Evolutionary conservation across 2,888 invertebrate genomes (phyloP).

Genomic region (Agriopis aurantiaria): DNA sequence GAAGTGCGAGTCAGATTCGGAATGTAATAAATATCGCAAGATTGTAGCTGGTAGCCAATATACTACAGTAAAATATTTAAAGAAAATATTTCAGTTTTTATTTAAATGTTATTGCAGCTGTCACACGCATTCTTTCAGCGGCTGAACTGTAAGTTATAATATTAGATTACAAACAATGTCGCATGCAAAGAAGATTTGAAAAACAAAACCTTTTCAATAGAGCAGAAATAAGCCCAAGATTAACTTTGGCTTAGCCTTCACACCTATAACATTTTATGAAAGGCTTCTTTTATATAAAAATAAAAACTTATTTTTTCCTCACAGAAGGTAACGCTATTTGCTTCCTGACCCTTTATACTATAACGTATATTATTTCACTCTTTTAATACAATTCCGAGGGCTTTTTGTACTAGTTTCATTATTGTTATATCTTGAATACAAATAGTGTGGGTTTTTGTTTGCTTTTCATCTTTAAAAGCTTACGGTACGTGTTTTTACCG

Average conservation of each 20-base stretch:
- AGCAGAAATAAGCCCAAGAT: conserved; percentile 24
- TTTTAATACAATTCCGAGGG: conserved; percentile 50
- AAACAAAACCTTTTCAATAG: conserved; percentile 21
- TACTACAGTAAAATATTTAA: too few relatives aligned
- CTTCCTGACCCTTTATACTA: conserved; percentile 43
- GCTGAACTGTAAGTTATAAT: too few relatives aligned
- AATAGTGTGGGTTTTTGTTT: conserved; percentile 61
- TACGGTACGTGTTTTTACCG: conserved; percentile 16
- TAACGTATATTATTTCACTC: conserved; percentile 39
- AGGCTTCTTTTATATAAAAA: conserved; percentile 28
- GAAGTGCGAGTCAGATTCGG: too few relatives aligned
- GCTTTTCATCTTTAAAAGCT: conserved; percentile 29
- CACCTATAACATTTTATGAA: conserved; percentile 31
- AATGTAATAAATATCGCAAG: too few relatives aligned
- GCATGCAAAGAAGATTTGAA: neutral
- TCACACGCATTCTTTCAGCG: too few relatives aligned
- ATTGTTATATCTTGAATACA: conserved; percentile 62
- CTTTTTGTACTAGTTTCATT: conserved; percentile 63
- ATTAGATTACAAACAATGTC: too few relatives aligned
- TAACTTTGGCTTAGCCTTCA: conserved; percentile 19
- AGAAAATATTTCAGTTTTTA: too few relatives aligned
- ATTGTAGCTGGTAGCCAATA: too few relatives aligned
- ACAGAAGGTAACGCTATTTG: conserved; percentile 8
- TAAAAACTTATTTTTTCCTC: conserved; percentile 28
- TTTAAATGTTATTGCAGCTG: too few relatives aligned